Evolutionary conservation across 2,888 invertebrate genomes (phyloP), one percentile per base, ranked within the genome.

Genomic region (Drosophila kokeensis): DNA sequence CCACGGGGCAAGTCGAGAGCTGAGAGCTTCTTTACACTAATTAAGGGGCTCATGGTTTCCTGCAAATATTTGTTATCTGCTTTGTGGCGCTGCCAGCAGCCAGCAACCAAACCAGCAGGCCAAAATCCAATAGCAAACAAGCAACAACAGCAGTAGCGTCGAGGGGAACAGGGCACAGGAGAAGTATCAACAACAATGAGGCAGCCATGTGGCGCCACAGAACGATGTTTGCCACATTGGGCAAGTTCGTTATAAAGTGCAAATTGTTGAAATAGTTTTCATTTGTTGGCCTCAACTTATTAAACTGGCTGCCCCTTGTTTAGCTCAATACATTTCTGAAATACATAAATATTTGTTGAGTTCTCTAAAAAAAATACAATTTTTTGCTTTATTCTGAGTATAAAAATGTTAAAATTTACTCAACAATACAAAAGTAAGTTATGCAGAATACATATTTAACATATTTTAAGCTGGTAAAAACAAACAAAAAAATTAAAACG

Each of bases 1-100:
- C 58, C 59, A 30, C 38, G 30, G 62, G 54, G 53, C 60, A 49
- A 21, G 57, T 62, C 48, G 42, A 62, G 66, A 58, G 69, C 36
- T 59, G 63, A 71, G 78, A 81, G 76, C 85, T 87, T 84, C 87
- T 87, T 87, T 83, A 82, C 86, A 87, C 90, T 90, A 90, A 90
- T 90, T 91, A 90, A 83, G 88, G 90, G 90, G 83, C 90, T 84
- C 87, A 83, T 82, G 87, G 88, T 81, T 89, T 91, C 91, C 90
- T 84, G 87, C 76, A 82, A 81, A 87, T 89, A 90, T 88, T 87
- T 87, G 87, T 77, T 89, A 83, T 89, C 87, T 89, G 75, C 81
- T 78, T 83, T 75, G 76, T 68, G 70, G 78, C 69, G 76, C 76
- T 68, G 61, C 45, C 77, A 71, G 57, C 58, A 67, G 49, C 53